These are phyloP conservation scores for Ceratotherium simum DNA, from an alignment of 2,113 vertebrate genomes.

Conservation along the genomic window DNA sequence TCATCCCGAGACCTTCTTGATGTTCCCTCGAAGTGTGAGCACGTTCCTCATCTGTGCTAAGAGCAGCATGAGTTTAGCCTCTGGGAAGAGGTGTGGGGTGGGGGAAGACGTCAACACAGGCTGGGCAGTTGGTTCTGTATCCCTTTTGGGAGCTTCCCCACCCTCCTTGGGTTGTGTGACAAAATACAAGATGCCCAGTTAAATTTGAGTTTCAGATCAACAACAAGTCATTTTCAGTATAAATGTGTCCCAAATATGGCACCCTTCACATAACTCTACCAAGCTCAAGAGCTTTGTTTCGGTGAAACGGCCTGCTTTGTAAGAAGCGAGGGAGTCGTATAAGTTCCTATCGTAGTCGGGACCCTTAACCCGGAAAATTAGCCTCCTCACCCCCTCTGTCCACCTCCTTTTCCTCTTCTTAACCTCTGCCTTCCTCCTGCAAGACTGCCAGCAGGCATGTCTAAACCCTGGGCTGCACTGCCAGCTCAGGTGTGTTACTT, in stretches of 20 bases:
- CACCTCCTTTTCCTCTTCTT: not conserved
- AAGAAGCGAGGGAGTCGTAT: not conserved
- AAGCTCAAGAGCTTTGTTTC: not conserved
- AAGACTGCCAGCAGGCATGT: rapidly evolving
- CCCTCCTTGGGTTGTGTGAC: not conserved
- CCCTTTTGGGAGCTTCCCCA: not conserved
- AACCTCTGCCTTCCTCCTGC: not conserved
- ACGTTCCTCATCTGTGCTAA: not conserved
- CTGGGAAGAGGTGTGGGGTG: not conserved
- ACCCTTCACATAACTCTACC: not conserved
- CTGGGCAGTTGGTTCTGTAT: not conserved
- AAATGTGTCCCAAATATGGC: not conserved
- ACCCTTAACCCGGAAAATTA: not conserved
- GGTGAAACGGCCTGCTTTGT: not conserved
- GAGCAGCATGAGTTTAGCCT: not conserved
- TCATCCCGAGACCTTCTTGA: not conserved
- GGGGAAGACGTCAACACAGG: not conserved
- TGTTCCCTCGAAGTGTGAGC: not conserved
- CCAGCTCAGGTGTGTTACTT: not conserved
- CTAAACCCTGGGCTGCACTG: too few relatives aligned
- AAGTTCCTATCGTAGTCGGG: not conserved
- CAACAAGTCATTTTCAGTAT: not conserved
- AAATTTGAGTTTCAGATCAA: conserved; percentile 29
- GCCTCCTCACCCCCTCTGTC: not conserved
- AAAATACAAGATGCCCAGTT: not conserved